Base-by-base conservation (phyloP, 2,797 vertebrate species). In the Fistularia tabacaria region DNA sequence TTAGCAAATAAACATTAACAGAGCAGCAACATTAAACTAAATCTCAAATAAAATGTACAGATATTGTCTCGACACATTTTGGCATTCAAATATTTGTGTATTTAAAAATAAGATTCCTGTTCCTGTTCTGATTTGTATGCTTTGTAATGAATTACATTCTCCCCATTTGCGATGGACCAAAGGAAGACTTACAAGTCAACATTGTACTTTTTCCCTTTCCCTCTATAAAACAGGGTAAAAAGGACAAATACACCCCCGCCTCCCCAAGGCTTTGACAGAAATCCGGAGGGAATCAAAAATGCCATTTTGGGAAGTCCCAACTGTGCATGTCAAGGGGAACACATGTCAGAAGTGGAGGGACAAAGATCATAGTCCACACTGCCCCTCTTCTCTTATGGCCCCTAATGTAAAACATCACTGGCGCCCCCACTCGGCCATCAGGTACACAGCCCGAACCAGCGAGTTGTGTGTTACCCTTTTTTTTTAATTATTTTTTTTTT, bases 131-230 rank as follows among this genome's bases (percentile, higher is more conserved):
- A 83, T 77, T 79, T 59, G 50, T 74, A 62, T 60, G 57, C 54
- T 77, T 77, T 62, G 55, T 80, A 77, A 71, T 73, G 54, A 80
- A 80, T 82, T 83, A 87, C 83, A 84, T 86, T 87, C 87, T 80
- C 75, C 67, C 77, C 7, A 9, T 66, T 69, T 63, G 66, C 68
- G 75, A 82, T 73, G 63, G 74, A 78, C 72, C 63, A 64, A 82
- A 83, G 79, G 76, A 90, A 90, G 80, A 87, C 84, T 75, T 76
- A 65, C 47, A 62, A 55, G 66, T 64, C 57, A 5, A 62, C 46
- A n/a, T 46, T 59, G 59, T 66, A 62, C 48, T 74, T 71, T 54
- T 68, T 57, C 62, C 25, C 14, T 9, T 36, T 64, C 57, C 58
- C 46, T 51, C 43, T 62, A 25, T 25, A 25, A 25, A 25, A 25